Evolutionary conservation across 2,113 vertebrate species (phyloP).

Genomic region (Dasyurus viverrinus): DNA sequence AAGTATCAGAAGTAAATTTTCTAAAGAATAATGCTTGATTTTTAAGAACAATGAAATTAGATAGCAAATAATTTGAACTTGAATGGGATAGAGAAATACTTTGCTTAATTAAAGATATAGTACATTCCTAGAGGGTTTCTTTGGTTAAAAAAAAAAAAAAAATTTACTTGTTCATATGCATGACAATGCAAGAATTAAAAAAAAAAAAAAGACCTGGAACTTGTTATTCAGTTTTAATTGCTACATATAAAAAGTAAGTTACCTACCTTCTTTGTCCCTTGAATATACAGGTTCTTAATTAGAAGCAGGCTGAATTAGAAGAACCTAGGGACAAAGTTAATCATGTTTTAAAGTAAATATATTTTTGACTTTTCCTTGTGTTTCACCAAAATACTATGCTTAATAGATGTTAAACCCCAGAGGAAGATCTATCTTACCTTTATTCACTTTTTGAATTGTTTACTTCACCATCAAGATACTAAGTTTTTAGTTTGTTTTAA

Average conservation of each 20-base stretch:
- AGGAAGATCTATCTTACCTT: not conserved
- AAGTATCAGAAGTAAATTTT: not conserved
- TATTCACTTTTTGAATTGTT: not conserved
- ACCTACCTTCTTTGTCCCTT: slow-evolving; percentile 9
- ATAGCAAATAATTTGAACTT: slow-evolving; percentile 16
- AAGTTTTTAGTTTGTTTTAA: not conserved
- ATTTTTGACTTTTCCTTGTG: slow-evolving; percentile 1
- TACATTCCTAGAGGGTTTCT: not conserved
- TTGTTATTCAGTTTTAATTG: not conserved
- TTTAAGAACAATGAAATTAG: not conserved
- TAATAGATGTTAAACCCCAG: not conserved
- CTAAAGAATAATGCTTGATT: slow-evolving; percentile 14
- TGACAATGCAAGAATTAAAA: not conserved
- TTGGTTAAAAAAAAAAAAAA: not conserved
- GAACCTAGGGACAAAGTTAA: slow-evolving; percentile 3
- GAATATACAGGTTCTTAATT: not conserved
- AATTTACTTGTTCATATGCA: not conserved
- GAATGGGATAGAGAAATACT: not conserved
- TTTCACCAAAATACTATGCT: not conserved
- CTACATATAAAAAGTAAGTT: not conserved
- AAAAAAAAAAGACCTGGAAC: slow-evolving; percentile 2
- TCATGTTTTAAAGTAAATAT: slow-evolving; percentile 10
- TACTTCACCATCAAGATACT: not conserved
- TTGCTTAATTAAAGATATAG: slow-evolving; percentile 8
- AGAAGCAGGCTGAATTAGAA: not conserved